These are phyloP conservation scores for Macrosoma leucophasiata DNA, from an alignment of 2,888 invertebrate genomes.

Conservation along the genomic window DNA sequence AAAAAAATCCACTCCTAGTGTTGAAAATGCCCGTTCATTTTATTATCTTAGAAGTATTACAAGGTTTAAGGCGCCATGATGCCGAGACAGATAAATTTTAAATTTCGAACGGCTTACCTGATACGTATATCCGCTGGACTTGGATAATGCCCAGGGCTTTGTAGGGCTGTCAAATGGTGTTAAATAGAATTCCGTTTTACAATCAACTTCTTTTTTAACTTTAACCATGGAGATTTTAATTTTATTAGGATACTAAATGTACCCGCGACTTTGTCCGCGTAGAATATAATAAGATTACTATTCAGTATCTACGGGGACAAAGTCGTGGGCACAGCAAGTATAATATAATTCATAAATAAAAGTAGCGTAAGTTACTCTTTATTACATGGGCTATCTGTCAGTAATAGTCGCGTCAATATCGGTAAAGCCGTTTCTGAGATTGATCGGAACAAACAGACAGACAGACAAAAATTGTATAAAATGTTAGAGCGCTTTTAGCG, in stretches of 20 bases:
- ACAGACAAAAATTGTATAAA: too few relatives aligned
- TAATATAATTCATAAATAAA: too few relatives aligned
- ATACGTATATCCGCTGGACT: neutral
- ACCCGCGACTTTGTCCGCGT: neutral
- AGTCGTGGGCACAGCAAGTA: too few relatives aligned
- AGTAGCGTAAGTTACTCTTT: too few relatives aligned
- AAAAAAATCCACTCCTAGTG: neutral
- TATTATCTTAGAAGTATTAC: neutral
- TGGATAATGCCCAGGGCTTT: neutral
- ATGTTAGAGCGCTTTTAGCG: too few relatives aligned
- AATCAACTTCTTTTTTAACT: neutral
- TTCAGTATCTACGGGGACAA: too few relatives aligned
- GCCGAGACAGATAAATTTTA: conserved; percentile 4
- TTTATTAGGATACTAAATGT: neutral
- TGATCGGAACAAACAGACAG: too few relatives aligned
- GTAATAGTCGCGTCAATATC: too few relatives aligned
- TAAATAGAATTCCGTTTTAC: neutral
- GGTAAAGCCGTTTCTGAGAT: too few relatives aligned
- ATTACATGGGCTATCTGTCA: too few relatives aligned
- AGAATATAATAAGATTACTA: neutral
- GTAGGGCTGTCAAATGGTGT: neutral
- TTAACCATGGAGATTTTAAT: conserved; percentile 1
- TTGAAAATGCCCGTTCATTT: neutral
- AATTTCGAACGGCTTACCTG: conserved; percentile 6
- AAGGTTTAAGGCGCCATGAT: neutral